Evolutionary conservation across 2,797 vertebrate genomes (phyloP).

Genomic region (Nasua narica): DNA sequence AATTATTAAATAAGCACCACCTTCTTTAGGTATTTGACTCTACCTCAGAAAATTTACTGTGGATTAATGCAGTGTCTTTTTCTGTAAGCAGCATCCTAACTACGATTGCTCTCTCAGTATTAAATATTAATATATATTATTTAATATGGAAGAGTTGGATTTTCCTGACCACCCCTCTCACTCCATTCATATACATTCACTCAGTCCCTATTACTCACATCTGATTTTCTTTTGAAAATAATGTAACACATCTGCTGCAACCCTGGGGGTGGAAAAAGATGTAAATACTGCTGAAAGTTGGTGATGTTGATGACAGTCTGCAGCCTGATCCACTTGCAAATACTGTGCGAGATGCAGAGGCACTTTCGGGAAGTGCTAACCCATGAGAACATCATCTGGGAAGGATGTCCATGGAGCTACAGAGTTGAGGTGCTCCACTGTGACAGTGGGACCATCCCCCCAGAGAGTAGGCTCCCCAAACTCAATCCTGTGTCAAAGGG

Average conservation of each 20-base stretch:
- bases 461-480: neutral
- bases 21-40: slow-evolving; percentile 48
- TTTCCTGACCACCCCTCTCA: slow-evolving; percentile 35
- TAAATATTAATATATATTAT: slow-evolving; percentile 75
- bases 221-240: slow-evolving; percentile 75
- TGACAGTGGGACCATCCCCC: neutral
- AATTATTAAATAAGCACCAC: slow-evolving; percentile 28
- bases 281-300: slow-evolving; percentile 49
- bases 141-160: slow-evolving; percentile 75
- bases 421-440: neutral
- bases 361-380: neutral
- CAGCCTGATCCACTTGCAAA: slow-evolving; percentile 13
- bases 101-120: slow-evolving; percentile 69
- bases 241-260: slow-evolving; percentile 63
- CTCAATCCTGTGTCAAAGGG: neutral
- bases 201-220: slow-evolving; percentile 50
- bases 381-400: neutral
- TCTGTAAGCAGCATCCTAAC: slow-evolving; percentile 71
- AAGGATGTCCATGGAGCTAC: neutral
- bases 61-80: slow-evolving; percentile 70
- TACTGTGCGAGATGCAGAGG: neutral
- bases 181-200: neutral
- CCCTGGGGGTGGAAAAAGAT: slow-evolving; percentile 43
- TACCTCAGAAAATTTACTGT: slow-evolving; percentile 63
- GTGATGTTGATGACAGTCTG: slow-evolving; percentile 17